Conservation (phyloP, 2,888 invertebrate genomes). For the Scaptomyza polygonia region DNA sequence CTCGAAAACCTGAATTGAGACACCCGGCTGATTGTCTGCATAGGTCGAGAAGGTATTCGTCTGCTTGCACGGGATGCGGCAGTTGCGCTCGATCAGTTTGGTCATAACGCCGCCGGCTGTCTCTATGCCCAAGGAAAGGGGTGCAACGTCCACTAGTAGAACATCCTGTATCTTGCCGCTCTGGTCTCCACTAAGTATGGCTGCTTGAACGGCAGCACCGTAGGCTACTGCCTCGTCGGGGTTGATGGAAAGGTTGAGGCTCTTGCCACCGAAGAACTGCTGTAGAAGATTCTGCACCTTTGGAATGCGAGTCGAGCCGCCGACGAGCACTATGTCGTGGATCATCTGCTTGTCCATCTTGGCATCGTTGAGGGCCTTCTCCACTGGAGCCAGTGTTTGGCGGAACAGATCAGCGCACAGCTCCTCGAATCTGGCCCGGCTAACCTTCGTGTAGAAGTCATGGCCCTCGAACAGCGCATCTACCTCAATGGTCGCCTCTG, state of each 20-base stretch:
- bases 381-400: constrained; percentile 27
- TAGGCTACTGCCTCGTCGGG: constrained; percentile 36
- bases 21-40: constrained; percentile 32
- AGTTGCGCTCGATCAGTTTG: constrained; percentile 31
- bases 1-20: constrained; percentile 31
- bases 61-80: constrained; percentile 31
- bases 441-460: constrained; percentile 62
- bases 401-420: constrained; percentile 86
- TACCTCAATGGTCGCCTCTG: constrained; percentile 31
- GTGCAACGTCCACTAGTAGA: constrained; percentile 28
- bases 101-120: constrained; percentile 35
- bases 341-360: constrained; percentile 36
- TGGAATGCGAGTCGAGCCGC: constrained; percentile 36
- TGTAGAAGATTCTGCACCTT: constrained; percentile 30
- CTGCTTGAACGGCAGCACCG: constrained; percentile 33
- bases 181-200: constrained; percentile 33
- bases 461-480: constrained; percentile 31
- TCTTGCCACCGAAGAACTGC: constrained; percentile 34
- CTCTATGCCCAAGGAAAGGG: constrained; percentile 30
- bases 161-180: constrained; percentile 33
- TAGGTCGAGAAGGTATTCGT: constrained; percentile 33
- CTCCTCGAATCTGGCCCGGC: constrained; percentile 91
- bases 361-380: constrained; percentile 33
- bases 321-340: constrained; percentile 33
- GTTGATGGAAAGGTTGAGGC: constrained; percentile 28